Base-by-base conservation (phyloP, 2,888 invertebrate genomes). In the Lagria hirta region DNA sequence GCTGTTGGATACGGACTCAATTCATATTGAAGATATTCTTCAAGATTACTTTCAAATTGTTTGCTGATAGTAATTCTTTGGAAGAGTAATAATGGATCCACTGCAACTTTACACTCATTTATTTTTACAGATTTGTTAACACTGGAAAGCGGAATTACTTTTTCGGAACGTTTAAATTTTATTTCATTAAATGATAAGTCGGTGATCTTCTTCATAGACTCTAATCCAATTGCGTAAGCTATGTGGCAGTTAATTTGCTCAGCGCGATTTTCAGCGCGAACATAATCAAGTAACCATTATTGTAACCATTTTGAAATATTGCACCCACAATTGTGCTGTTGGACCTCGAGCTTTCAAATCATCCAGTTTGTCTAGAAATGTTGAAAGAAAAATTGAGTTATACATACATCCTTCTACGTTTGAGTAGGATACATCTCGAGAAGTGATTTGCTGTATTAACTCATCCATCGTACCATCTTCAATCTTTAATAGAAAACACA, bases 21-120 rank as follows among this genome's bases (percentile, higher is more conserved):
- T 10, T 26, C 52, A 48, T 53, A 50, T 47, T 56, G 38, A 30
- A 49, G 30, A 41, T 47, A 51, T 51, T 43, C 49, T 34, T 40
- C 17, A 35, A 45, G 42, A 43, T 48, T 26, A 16, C 37, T 23
- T 40, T 55, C 46, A 49, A 53, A 50, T 28, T 56, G 15, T 51
- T 54, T 55, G 30, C 11, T 55, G 8, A n/a, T n/a, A n/a, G n/a
- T n/a, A 14, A 52, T 55, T 38, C 54, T 32, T 32, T 30, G 30
- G 18, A 30, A 57, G 6, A 57, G 40, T 30, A 51, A 34, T 23
- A 49, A 21, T 23, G 50, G 52, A 43, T 49, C 44, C 1, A 49
- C 24, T 8, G 54, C 33, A 10, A 55, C 48, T 49, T 48, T 50
- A 43, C 43, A 38, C 41, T 51, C 30, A n/a, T 17, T 4, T 5